Conservation (phyloP, 2,888 invertebrate species). For the Amphipyra berbera region DNA sequence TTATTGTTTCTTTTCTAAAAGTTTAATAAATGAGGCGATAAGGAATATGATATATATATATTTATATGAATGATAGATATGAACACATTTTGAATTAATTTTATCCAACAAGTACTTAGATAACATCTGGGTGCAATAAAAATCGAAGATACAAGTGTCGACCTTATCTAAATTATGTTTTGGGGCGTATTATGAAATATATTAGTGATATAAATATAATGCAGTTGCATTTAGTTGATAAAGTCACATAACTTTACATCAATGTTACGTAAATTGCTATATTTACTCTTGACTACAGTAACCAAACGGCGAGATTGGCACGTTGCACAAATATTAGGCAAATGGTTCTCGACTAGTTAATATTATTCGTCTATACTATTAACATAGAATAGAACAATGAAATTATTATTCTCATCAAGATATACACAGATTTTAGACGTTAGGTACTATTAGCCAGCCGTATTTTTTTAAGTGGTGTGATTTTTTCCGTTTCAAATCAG, state of each 20-base stretch:
- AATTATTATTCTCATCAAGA: background rate
- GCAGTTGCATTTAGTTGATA: slow-evolving; percentile 20
- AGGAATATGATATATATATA: slow-evolving; percentile 2
- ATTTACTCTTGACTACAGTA: slow-evolving; percentile 23
- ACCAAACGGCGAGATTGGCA: slow-evolving; percentile 30
- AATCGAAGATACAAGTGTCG: slow-evolving; percentile 35
- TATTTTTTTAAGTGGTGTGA: too few relatives aligned
- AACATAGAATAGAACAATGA: slow-evolving; percentile 11
- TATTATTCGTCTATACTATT: slow-evolving; percentile 14
- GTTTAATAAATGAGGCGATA: slow-evolving; percentile 23
- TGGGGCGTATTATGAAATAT: slow-evolving; percentile 15
- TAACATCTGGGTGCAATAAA: slow-evolving; percentile 39
- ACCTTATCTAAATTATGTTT: slow-evolving; percentile 47
- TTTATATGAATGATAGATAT: slow-evolving; percentile 33
- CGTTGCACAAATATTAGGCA: slow-evolving; percentile 36
- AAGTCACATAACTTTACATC: slow-evolving; percentile 19
- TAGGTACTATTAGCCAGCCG: too few relatives aligned
- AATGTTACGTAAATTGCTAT: slow-evolving; percentile 32
- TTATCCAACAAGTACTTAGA: slow-evolving; percentile 36
- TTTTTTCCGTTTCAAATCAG: too few relatives aligned
- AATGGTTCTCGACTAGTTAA: slow-evolving; percentile 19
- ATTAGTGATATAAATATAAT: slow-evolving; percentile 16
- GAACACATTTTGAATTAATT: slow-evolving; percentile 24
- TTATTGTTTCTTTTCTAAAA: too few relatives aligned
- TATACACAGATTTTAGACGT: too few relatives aligned